phyloP scores from a whole-genome alignment of 2,888 invertebrate genomes.

The Drosophila austrosaltans region DNA sequence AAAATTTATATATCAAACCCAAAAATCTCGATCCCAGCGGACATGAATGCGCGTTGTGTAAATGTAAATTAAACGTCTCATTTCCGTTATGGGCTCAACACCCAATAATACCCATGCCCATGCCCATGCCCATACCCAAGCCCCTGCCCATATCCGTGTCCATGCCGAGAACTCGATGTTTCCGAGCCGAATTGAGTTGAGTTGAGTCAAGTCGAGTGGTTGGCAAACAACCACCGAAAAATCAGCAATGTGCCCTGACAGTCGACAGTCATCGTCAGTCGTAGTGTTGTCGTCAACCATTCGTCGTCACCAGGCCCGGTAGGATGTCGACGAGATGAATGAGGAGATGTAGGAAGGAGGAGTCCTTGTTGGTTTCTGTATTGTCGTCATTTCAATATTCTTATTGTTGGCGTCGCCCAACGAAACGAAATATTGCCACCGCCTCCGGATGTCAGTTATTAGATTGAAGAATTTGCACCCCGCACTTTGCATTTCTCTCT shows the following conservation, averaged over 20 bases:
- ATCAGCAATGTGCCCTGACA: constrained; percentile 13
- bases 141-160: neutral
- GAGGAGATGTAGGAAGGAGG: neutral
- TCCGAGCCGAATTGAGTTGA: constrained; percentile 3
- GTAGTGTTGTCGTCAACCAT: constrained; percentile 68
- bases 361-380: constrained; percentile 40
- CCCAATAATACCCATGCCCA: constrained; percentile 9
- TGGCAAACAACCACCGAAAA: constrained; percentile 47
- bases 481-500: constrained; percentile 35
- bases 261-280: constrained; percentile 58
- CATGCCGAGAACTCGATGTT: neutral
- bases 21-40: constrained; percentile 15
- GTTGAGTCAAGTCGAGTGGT: constrained; percentile 6
- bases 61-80: constrained; percentile 80
- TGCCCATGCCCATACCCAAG: neutral
- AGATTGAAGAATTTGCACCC: constrained; percentile 80
- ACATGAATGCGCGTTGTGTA: constrained; percentile 59
- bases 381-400: constrained; percentile 11
- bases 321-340: constrained; percentile 15
- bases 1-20: constrained; percentile 22
- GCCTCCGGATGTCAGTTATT: constrained; percentile 78
- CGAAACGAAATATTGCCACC: constrained; percentile 36
- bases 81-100: constrained; percentile 70
- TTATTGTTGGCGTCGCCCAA: constrained; percentile 15
- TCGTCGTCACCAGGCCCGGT: constrained; percentile 62